Conservation (phyloP, 2,888 invertebrate genomes). For the Troides helena region DNA sequence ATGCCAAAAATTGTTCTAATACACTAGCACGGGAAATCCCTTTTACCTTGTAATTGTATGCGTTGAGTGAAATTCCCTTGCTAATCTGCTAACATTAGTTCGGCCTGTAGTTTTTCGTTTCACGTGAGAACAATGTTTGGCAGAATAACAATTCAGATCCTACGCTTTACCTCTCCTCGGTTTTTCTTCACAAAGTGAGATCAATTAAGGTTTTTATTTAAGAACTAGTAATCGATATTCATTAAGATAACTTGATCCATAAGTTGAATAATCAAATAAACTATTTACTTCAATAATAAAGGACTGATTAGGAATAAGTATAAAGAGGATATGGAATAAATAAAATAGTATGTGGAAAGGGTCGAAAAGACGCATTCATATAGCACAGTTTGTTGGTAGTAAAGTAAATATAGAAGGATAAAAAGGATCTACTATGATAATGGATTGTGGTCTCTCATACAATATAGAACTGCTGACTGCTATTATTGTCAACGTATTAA, state of each 20-base stretch:
- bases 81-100: conserved; percentile 24
- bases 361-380: not conserved
- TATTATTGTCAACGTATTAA: too few species aligned
- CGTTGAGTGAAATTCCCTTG: conserved; percentile 25
- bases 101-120: conserved; percentile 21
- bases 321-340: too few species aligned
- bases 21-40: conserved; percentile 21
- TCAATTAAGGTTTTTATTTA: too few species aligned
- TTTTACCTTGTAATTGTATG: conserved; percentile 24
- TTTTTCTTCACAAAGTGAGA: too few species aligned
- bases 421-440: not conserved
- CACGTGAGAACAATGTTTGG: not conserved
- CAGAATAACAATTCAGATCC: not conserved
- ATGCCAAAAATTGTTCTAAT: conserved; percentile 66
- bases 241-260: too few species aligned
- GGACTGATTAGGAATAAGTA: too few species aligned
- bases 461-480: not conserved
- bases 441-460: not conserved
- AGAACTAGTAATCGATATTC: too few species aligned
- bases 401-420: not conserved
- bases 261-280: too few species aligned
- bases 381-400: not conserved
- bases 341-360: not conserved
- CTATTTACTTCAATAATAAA: too few species aligned
- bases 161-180: not conserved